These are phyloP conservation scores for Daphoenositta chrysoptera DNA, from an alignment of 2,113 vertebrate genomes.

Conservation along the genomic window DNA sequence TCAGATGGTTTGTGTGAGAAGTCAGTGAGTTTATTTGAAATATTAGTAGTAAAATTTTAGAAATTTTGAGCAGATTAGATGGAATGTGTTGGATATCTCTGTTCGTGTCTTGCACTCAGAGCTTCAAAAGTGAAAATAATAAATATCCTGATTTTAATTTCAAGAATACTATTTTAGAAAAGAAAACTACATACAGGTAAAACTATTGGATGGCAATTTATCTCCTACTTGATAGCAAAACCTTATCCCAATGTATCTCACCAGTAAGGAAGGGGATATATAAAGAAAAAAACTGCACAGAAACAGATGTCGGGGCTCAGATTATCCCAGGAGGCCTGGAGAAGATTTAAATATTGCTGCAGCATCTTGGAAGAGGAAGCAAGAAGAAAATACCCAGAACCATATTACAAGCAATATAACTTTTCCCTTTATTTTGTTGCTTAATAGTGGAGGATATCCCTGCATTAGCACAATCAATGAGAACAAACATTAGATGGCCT, in stretches of 20 bases:
- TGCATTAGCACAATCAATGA: fast-evolving
- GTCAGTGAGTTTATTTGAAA: background rate
- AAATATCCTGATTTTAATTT: background rate
- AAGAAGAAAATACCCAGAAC: background rate
- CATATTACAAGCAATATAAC: fast-evolving
- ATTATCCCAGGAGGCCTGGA: background rate
- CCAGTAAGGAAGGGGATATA: background rate
- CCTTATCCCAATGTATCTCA: background rate
- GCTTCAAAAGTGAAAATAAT: background rate
- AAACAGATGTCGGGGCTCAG: background rate
- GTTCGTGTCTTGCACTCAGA: background rate
- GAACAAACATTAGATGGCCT: background rate
- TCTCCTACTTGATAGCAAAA: background rate
- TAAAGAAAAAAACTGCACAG: background rate
- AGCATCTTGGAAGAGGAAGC: background rate
- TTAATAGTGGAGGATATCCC: background rate
- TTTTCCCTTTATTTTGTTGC: background rate
- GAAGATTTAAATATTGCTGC: background rate
- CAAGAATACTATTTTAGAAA: background rate
- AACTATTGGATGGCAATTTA: background rate
- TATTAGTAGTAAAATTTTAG: background rate
- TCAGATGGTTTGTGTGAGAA: background rate
- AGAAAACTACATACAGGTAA: background rate
- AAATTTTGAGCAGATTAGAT: background rate
- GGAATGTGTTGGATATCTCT: background rate